These are phyloP conservation scores for roundworm (Caenorhabditis elegans) DNA, from an alignment of 1,140 invertebrate species.

Conservation along the genomic window DNA sequence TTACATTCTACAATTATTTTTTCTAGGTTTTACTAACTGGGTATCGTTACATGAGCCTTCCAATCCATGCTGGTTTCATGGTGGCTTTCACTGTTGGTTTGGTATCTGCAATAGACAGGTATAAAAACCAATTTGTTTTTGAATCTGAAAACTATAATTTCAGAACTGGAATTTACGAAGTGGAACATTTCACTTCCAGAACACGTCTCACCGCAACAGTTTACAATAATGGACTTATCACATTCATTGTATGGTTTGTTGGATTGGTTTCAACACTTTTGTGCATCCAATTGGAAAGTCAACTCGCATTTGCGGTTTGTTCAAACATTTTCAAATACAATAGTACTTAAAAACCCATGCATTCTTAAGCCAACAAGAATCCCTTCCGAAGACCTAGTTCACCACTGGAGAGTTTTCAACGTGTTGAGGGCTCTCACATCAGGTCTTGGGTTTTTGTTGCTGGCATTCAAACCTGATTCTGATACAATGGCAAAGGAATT, in stretches of 20 bases:
- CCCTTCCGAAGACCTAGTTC: background rate
- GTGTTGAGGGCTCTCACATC: background rate
- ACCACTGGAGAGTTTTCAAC: background rate
- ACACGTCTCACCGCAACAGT: background rate
- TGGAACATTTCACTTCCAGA: conserved; percentile 20
- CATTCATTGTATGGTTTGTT: conserved; percentile 3
- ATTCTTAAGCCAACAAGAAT: background rate
- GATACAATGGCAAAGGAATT: conserved; percentile 15
- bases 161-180: conserved; percentile 39
- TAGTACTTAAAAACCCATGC: background rate
- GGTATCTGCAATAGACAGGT: conserved; percentile 42
- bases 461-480: conserved; percentile 20
- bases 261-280: conserved; percentile 3
- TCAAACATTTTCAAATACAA: background rate
- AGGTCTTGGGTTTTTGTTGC: background rate
- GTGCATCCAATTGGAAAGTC: conserved; percentile 21
- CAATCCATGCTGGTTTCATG: conserved; percentile 45
- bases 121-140: background rate
- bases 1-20: background rate
- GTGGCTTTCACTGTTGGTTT: conserved; percentile 28
- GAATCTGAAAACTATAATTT: background rate
- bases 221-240: background rate
- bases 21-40: conserved; percentile 20
- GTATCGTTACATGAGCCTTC: conserved; percentile 38
- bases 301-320: background rate